Percentiles rank a stretch among this genome's conserved stretches.
Evolutionary conservation across 2,797 vertebrate genomes (phyloP).

Genomic region (Tarsius wallacei): DNA sequence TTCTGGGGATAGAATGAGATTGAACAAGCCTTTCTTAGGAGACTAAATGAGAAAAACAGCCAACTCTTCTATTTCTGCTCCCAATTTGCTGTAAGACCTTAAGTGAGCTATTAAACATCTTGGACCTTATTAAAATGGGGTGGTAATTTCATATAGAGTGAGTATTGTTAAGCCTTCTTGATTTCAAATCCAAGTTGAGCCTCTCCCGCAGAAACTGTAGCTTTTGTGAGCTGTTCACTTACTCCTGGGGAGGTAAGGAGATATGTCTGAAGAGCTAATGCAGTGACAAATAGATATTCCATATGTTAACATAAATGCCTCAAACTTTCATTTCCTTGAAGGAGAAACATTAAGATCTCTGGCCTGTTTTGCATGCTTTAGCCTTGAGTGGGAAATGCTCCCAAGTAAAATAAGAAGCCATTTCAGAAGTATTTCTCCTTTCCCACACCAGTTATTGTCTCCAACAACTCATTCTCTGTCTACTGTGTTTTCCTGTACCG

Average conservation of each 20-base stretch:
- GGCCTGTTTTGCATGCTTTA: conserved; percentile 49
- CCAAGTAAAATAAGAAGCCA: conserved; percentile 62
- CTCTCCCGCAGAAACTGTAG: conserved; percentile 24
- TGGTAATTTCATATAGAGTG: conserved; percentile 70
- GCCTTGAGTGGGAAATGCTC: conserved; percentile 60
- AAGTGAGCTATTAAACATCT: conserved; percentile 75
- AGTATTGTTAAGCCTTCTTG: conserved; percentile 52
- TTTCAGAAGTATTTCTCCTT: conserved; percentile 59
- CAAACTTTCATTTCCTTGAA: conserved; percentile 33
- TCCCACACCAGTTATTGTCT: conserved; percentile 34
- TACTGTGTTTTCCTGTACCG: not conserved
- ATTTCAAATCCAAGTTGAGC: conserved; percentile 72
- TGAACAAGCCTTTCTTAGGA: conserved; percentile 41
- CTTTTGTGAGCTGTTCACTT: conserved; percentile 47
- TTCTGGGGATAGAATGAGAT: conserved; percentile 37
- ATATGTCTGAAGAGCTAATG: not conserved
- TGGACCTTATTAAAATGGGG: conserved; percentile 71
- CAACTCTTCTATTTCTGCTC: conserved; percentile 56
- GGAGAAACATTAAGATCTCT: conserved; percentile 57
- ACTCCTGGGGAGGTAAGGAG: not conserved
- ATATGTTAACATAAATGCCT: conserved; percentile 32
- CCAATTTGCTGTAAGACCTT: conserved; percentile 68
- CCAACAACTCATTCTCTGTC: conserved; percentile 67
- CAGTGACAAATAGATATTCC: conserved; percentile 56
- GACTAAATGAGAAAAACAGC: conserved; percentile 45